Base-by-base conservation (phyloP, 2,113 vertebrate genomes). In the Daubentonia madagascariensis region DNA sequence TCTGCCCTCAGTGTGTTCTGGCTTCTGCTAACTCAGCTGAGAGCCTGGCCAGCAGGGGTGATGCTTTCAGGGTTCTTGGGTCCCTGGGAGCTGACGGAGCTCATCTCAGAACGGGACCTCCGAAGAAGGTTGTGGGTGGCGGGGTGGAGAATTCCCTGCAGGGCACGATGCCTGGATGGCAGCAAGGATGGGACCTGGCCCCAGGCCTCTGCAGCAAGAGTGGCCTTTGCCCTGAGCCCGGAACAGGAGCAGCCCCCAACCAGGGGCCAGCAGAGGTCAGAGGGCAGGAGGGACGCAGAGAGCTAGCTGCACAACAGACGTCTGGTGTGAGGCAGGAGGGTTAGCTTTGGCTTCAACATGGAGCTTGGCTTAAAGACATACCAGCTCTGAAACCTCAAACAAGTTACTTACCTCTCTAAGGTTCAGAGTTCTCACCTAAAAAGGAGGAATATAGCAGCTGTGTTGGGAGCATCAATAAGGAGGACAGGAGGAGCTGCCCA, bases 401-500 rank as follows among this genome's bases (percentile, higher is more conserved):
- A 4, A 45, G 30, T 32, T 5, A 9, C 30, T 32, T 5, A 9
- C 30, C 1, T 37, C 54, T 18, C 17, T 28, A 8, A 25, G 45
- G 5, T n/a, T 40, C 37, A 5, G 4, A 3, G 2, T 18, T 25
- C 32, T 67, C 57, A 2, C 13, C 1, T 5, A n/a, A 8, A 72
- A n/a, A 85, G 6, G 18, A 14, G 32, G 37, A 8, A 4, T 1
- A 30, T n/a, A 9, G 5, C 7, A 35, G 73, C n/a, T 18, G 40
- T 23, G 28, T 32, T 13, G 5, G 22, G 30, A 28, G 4, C 40
- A 2, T 20, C 5, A 6, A 6, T 23, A 7, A 5, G 3, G 3
- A 91, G 37, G 22, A 6, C 12, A 8, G 28, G 9, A 20, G n/a
- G 65, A 18, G 45, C 59, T 6, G 6, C 25, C 35, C 1, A 8